A percentile compares a stretch with the other conserved stretches of the same genome.
Conservation (phyloP, 2,888 invertebrate species). For the Euplexia lucipara region DNA sequence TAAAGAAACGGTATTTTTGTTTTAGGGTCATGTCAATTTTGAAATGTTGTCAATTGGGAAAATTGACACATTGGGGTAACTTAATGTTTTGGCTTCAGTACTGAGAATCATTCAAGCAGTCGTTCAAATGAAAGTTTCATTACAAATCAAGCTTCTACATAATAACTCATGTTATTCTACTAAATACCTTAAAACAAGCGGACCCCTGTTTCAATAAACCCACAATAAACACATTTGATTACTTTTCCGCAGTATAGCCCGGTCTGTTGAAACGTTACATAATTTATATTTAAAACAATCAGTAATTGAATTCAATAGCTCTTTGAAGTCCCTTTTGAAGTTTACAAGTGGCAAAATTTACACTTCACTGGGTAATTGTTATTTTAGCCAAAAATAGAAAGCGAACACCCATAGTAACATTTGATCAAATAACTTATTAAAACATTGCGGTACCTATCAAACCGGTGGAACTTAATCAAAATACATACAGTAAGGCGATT, state of each 20-base stretch:
- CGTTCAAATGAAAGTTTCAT: no score
- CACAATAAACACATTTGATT: constrained; percentile 28
- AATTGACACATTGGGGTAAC: no score
- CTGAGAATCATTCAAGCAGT: no score
- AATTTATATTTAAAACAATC: constrained; percentile 41
- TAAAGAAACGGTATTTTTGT: no score
- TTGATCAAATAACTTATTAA: neutral
- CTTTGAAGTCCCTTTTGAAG: constrained; percentile 30
- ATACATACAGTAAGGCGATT: no score
- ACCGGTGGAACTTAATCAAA: no score
- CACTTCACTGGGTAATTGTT: constrained; percentile 14
- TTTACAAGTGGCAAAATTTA: constrained; percentile 18
- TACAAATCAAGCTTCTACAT: no score
- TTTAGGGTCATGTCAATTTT: no score
- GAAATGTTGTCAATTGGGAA: no score
- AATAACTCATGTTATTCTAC: neutral
- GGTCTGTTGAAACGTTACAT: constrained; percentile 17
- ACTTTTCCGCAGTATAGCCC: constrained; percentile 5
- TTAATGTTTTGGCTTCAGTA: no score
- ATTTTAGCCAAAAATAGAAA: constrained; percentile 2
- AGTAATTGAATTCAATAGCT: constrained; percentile 30
- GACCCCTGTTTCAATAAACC: neutral
- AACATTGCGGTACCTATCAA: neutral
- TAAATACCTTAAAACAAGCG: neutral
- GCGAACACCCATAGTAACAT: no score